A percentile compares a stretch with the other conserved stretches of the same genome.
Evolutionary conservation across 2,888 invertebrate species (phyloP).

Genomic region (Cyclophora albipunctata): DNA sequence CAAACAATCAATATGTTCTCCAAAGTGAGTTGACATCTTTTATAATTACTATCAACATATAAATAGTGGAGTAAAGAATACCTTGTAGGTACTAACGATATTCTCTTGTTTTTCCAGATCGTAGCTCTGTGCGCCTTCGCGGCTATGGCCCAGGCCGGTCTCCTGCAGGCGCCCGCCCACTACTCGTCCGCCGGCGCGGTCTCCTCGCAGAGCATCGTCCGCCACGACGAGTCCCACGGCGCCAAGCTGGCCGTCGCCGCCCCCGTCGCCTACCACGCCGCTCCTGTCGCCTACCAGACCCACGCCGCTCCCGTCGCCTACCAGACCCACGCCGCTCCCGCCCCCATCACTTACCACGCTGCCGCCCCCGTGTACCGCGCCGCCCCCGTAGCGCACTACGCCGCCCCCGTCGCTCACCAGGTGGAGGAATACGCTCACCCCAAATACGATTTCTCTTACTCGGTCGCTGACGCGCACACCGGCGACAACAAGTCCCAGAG

Average conservation of each 20-base stretch:
- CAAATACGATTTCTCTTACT: slow-evolving; percentile 67
- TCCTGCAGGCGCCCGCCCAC: slow-evolving; percentile 42
- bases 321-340: slow-evolving; percentile 23
- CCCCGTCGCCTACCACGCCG: slow-evolving; percentile 26
- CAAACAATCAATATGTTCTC: slow-evolving; percentile 32
- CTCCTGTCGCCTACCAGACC: slow-evolving; percentile 14
- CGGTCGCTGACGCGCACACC: slow-evolving; percentile 72
- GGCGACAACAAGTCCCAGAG: slow-evolving; percentile 75
- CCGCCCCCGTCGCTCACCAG: slow-evolving; percentile 26
- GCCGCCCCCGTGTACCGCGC: slow-evolving; percentile 25
- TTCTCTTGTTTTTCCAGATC: slow-evolving; percentile 22
- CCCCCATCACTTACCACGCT: slow-evolving; percentile 21
- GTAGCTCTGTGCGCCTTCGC: slow-evolving; percentile 28
- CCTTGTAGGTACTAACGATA: too few relatives aligned
- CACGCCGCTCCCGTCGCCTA: slow-evolving; percentile 17
- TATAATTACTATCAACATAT: too few relatives aligned
- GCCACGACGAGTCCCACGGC: slow-evolving; percentile 40
- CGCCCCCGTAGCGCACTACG: slow-evolving; percentile 29
- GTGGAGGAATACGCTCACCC: slow-evolving; percentile 41
- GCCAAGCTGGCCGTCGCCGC: slow-evolving; percentile 32
- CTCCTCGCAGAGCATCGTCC: slow-evolving; percentile 61
- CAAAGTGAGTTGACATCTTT: slow-evolving; percentile 29
- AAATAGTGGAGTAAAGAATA: not conserved
- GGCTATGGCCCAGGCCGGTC: slow-evolving; percentile 30
- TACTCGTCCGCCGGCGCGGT: slow-evolving; percentile 52